Base-by-base conservation (phyloP, 2,113 vertebrate species). In the Hassar affinis region DNA sequence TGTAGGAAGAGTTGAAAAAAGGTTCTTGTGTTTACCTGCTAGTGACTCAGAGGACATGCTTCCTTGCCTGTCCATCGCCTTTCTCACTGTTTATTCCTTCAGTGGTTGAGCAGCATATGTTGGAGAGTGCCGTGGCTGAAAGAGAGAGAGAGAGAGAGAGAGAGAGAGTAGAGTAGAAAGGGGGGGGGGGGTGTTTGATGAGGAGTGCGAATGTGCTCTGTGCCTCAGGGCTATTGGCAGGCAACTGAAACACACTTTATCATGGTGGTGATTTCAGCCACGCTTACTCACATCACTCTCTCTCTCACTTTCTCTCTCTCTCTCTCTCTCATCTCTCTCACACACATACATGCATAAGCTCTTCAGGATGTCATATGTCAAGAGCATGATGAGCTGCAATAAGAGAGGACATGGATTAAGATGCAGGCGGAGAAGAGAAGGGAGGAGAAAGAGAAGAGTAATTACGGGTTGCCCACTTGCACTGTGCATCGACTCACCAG, bases 11-110 rank as follows among this genome's bases (percentile, higher is more conserved):
- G n/a, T n/a, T n/a, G 6, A 47, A 66, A 22, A 62, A 64, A 84
- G 64, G 6, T 47, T 51, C 35, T 84, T 17, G 69, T 52, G 45
- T 86, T 92, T 92, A 94, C 93, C 93, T 92, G 91, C 87, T 66
- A 91, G 80, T 85, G 88, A 85, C 86, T 91, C 87, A 64, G 88
- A 88, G 85, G 89, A 85, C 84, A 90, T 84, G 80, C 82, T 88
- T 72, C 89, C 90, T 74, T 89, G 91, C 74, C 88, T 90, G 87
- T 93, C 91, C 93, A 92, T 93, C 64, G 72, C 79, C 33, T 72
- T 18, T 77, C 79, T 79, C 71, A 71, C 22, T 82, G 77, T 69
- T 87, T 84, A 81, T 62, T 78, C 62, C 86, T 84, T 68, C 79
- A 84, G 54, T 42, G 66, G 33, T 51, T 61, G 79, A 79, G 82